Conservation (phyloP, 2,888 invertebrate species). For the Drosophila gaucha region DNA sequence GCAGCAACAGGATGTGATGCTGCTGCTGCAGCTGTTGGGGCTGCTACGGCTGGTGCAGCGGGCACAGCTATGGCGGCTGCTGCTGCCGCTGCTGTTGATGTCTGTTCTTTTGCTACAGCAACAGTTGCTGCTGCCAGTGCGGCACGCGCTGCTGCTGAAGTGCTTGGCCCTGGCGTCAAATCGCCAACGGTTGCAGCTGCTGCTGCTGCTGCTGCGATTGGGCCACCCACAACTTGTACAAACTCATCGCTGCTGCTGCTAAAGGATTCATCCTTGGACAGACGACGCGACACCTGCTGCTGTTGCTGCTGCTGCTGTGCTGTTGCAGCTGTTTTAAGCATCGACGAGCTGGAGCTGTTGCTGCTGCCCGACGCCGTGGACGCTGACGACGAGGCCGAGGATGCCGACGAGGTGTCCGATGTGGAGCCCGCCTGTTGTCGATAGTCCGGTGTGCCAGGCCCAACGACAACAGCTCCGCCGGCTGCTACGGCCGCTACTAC, state of each 20-base stretch:
- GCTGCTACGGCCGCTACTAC: slow-evolving; percentile 19
- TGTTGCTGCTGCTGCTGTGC: slow-evolving; percentile 39
- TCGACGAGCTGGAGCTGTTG: slow-evolving; percentile 81
- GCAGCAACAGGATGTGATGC: background rate
- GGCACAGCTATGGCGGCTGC: slow-evolving; percentile 85
- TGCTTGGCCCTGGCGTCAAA: slow-evolving; percentile 72
- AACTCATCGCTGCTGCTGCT: slow-evolving; percentile 94
- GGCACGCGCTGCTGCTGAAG: slow-evolving; percentile 75
- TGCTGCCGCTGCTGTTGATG: slow-evolving; percentile 4
- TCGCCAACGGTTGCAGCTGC: slow-evolving; percentile 41
- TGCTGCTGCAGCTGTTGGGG: slow-evolving; percentile 15
- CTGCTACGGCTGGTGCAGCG: slow-evolving; percentile 3
- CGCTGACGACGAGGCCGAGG: slow-evolving; percentile 77
- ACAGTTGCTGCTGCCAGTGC: slow-evolving; percentile 35
- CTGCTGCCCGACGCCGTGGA: slow-evolving; percentile 80
- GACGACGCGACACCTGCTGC: slow-evolving; percentile 84
- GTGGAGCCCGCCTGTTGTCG: slow-evolving; percentile 72
- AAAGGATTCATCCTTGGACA: slow-evolving; percentile 92
- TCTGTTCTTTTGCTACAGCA: slow-evolving; percentile 2
- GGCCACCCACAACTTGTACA: slow-evolving; percentile 74
- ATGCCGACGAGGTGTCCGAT: slow-evolving; percentile 81
- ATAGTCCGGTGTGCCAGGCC: slow-evolving; percentile 52
- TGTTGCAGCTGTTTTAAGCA: slow-evolving; percentile 59
- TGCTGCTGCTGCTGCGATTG: slow-evolving; percentile 4
- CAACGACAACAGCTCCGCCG: slow-evolving; percentile 26